Evolutionary conservation across 1,140 invertebrate species (phyloP).

Genomic region (Mycetomoellerius zeteki): DNA sequence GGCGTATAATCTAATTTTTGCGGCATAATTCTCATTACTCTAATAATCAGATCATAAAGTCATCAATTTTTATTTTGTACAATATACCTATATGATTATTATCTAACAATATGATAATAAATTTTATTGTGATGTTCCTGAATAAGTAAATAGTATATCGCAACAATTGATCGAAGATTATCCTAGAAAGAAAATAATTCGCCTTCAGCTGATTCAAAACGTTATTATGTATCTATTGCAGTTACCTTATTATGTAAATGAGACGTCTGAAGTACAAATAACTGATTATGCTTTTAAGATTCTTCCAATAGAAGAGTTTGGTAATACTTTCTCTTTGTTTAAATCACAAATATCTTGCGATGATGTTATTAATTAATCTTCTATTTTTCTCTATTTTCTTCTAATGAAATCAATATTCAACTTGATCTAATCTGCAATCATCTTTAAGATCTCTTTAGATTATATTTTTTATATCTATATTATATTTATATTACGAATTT

Average conservation of each 20-base stretch:
- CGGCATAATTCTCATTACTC: neutral
- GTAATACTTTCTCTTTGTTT: constrained; percentile 59
- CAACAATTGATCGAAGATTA: constrained; percentile 1
- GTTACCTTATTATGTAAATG: neutral
- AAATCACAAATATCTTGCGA: constrained; percentile 1
- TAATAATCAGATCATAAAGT: neutral
- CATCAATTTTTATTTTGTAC: neutral
- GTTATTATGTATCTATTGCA: neutral
- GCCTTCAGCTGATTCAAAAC: neutral
- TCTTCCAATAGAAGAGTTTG: neutral
- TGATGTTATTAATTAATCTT: constrained; percentile 40
- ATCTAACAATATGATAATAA: constrained; percentile 3
- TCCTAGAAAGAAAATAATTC: neutral
- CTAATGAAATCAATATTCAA: neutral
- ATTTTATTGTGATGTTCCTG: neutral
- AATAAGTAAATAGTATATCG: neutral
- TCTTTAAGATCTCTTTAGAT: neutral
- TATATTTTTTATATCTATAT: neutral
- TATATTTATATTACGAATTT: neutral
- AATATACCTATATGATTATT: neutral
- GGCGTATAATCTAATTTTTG: neutral
- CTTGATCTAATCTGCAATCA: neutral
- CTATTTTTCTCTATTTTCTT: constrained; percentile 12
- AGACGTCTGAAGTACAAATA: constrained; percentile 9
- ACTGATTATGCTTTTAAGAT: constrained; percentile 3